These are phyloP conservation scores for Nibea coibor DNA, from an alignment of 2,113 vertebrate species.

Conservation along the genomic window DNA sequence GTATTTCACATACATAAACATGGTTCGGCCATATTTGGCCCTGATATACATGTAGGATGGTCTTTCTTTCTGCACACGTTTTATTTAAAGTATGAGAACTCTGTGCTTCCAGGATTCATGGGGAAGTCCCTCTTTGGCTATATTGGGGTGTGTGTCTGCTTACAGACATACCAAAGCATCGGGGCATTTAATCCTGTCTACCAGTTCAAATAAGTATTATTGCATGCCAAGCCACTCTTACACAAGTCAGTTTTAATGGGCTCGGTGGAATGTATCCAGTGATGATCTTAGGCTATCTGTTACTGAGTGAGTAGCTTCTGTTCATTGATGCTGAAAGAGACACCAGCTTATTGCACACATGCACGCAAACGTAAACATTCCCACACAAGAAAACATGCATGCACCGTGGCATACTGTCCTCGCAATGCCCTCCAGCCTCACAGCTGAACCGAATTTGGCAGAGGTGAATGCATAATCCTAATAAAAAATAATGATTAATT, in stretches of 20 bases:
- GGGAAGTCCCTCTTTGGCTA: conserved; percentile 68
- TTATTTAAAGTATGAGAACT: conserved; percentile 51
- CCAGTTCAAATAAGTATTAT: conserved; percentile 49
- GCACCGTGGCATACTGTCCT: conserved; percentile 16
- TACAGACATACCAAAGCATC: conserved; percentile 68
- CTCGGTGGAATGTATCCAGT: conserved; percentile 48
- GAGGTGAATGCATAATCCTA: conserved; percentile 8
- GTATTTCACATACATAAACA: conserved; percentile 1
- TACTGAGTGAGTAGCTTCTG: conserved; percentile 46
- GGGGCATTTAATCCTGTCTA: conserved; percentile 66
- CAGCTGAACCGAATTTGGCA: conserved; percentile 12
- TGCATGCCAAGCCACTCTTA: conserved; percentile 48
- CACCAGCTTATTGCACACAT: conserved; percentile 29
- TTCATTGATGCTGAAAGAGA: conserved; percentile 43
- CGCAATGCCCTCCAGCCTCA: background rate
- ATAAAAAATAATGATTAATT: conserved; percentile 47
- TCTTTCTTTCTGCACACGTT: conserved; percentile 41
- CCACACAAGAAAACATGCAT: conserved; percentile 8
- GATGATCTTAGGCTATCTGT: conserved; percentile 39
- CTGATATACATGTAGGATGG: background rate
- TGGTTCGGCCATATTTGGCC: background rate
- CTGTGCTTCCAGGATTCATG: conserved; percentile 52
- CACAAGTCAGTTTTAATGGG: conserved; percentile 39
- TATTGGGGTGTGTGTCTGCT: conserved; percentile 52
- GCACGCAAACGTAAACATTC: conserved; percentile 40